Base-by-base conservation (phyloP, 2,113 vertebrate genomes). In the Camarhynchus parvulus region DNA sequence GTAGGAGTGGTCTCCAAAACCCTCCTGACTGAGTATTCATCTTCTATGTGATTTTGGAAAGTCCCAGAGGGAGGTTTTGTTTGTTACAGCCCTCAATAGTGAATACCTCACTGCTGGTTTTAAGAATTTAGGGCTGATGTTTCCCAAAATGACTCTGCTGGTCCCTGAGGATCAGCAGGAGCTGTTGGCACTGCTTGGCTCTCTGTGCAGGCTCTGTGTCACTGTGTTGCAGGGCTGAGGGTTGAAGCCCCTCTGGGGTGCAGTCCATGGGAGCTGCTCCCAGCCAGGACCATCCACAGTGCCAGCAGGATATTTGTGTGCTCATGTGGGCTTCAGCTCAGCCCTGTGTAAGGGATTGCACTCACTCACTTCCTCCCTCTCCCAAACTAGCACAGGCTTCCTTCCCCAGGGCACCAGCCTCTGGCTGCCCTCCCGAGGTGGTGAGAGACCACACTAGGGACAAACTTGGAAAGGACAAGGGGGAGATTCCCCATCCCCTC, bases 271-370 rank as follows among this genome's bases (percentile, higher is more conserved):
- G 46, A 73, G 44, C 72, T 76, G 75, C 67, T 77, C 59, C 49
- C 55, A 53, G 2, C 12, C 2, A 44, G 33, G 58, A 53, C 24
- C 7, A 8, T 14, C 35, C 42, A 6, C 18, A n/a, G 37, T 2
- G 7, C 28, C 41, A 64, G 2, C 76, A 63, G 72, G 50, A 15
- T 8, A 0, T 3, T n/a, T 18, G 8, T 1, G 1, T 2, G 0
- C 64, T 47, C 35, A 5, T 13, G 35, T 52, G 72, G 76, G 23
- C 37, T 85, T 50, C 67, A 72, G 31, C 72, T 86, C 41, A 49
- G 3, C 35, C 16, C 83, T 66, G 13, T 24, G 4, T 21, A 2
- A 47, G 15, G 4, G 9, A 6, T 27, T 90, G 70, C 44, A 21
- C 46, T 56, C 70, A 37, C 28, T 55, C 3, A 0, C 17, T 21